A percentile compares a stretch with the other conserved stretches of the same genome.
Evolutionary conservation across 2,888 invertebrate genomes (phyloP).

Genomic region (Cryptocephalus primarius): DNA sequence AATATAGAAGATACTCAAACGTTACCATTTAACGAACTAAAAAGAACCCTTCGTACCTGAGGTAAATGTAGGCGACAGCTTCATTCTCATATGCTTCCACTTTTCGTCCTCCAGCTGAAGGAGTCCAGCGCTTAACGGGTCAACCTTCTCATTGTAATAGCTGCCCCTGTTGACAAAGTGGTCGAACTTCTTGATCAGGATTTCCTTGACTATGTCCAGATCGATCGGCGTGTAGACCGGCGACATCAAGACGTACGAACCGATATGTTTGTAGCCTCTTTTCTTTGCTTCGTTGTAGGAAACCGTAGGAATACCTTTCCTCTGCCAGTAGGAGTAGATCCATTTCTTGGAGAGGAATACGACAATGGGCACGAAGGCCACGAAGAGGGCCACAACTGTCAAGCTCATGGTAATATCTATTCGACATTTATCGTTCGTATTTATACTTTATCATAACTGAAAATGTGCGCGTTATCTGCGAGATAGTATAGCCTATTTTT

Average conservation of each 20-base stretch:
- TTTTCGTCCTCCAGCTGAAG: constrained; percentile 1
- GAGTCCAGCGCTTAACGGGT: background rate
- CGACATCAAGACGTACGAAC: background rate
- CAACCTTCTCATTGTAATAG: background rate
- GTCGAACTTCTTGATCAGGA: background rate
- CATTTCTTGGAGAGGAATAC: constrained; percentile 1
- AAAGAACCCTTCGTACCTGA: constrained; percentile 34
- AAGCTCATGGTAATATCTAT: no score
- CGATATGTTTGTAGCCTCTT: background rate
- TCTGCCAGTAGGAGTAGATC: constrained; percentile 22
- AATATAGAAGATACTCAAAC: no score
- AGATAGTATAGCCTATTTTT: no score
- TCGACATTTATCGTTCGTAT: no score
- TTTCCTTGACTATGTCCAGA: background rate
- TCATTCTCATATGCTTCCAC: constrained; percentile 36
- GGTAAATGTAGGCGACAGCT: constrained; percentile 54
- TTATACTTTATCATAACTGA: no score
- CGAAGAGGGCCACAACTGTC: no score
- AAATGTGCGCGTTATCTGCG: no score
- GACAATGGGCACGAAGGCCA: no score
- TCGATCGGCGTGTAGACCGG: background rate
- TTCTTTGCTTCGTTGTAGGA: background rate
- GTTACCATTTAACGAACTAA: no score
- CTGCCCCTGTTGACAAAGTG: background rate
- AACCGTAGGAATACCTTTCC: constrained; percentile 13